Percentiles rank a stretch among this genome's conserved stretches.
phyloP scores from a whole-genome alignment of 2,797 vertebrate species.

The Tympanoctomys barrerae region DNA sequence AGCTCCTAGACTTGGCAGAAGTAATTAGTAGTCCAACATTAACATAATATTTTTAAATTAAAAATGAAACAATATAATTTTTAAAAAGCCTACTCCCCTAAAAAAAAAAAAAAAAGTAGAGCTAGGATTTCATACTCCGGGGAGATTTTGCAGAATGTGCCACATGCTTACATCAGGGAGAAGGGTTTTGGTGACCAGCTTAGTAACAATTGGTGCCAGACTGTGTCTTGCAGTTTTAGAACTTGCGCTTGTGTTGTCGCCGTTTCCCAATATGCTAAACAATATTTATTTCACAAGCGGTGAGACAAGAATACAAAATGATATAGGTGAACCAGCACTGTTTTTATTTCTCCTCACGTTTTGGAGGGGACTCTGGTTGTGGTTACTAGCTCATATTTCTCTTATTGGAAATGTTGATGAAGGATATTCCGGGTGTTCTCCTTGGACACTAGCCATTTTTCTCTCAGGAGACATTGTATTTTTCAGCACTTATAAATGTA shows the following conservation, averaged over 20 bases:
- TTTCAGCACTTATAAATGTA: slow-evolving; percentile 1
- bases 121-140: background rate
- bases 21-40: background rate
- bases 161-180: background rate
- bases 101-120: background rate
- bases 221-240: background rate
- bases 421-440: slow-evolving; percentile 62
- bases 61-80: background rate
- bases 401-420: slow-evolving; percentile 55
- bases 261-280: slow-evolving; percentile 33
- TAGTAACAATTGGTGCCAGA: background rate
- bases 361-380: slow-evolving; percentile 39
- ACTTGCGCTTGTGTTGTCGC: slow-evolving; percentile 44
- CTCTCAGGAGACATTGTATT: slow-evolving; percentile 49
- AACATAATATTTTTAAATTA: background rate
- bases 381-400: slow-evolving; percentile 30
- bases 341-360: slow-evolving; percentile 6
- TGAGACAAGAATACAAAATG: slow-evolving; percentile 22
- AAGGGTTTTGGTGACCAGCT: slow-evolving; percentile 1
- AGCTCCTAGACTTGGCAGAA: background rate
- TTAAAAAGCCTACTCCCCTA: background rate
- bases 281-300: slow-evolving; percentile 36
- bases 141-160: slow-evolving; percentile 28
- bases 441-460: slow-evolving; percentile 57
- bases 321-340: slow-evolving; percentile 35